Evolutionary conservation across 2,113 vertebrate genomes (phyloP), one percentile per base, ranked within the genome.

Genomic region (Nicator chloris): DNA sequence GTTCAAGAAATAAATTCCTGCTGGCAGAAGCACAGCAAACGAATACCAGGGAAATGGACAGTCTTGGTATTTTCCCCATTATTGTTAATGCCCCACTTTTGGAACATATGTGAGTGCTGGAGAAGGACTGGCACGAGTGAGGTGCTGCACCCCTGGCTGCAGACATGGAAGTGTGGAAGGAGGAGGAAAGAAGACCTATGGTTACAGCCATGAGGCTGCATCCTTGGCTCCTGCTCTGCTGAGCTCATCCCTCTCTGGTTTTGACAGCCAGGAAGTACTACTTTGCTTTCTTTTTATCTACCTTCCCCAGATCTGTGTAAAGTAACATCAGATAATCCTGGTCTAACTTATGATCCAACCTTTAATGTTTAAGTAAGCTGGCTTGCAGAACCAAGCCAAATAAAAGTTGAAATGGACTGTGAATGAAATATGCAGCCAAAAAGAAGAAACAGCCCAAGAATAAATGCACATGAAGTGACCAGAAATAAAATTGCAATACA

Each of bases 101-200:
- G 33, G 24, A 86, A 56, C 0, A 3, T 3, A 21, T 20, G 24
- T 33, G 47, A 70, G 45, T 40, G n/a, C 14, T 1, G 1, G 14
- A 80, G 47, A 37, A 22, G 31, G 44, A 83, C 35, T 68, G 39
- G 31, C 40, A 42, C 0, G 3, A 85, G 56, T 15, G 23, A 83
- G 51, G 15, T 28, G 23, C 27, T 92, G 42, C 24, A 66, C 8
- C 11, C 13, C 11, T 47, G 14, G n/a, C 56, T 56, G 17, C 24
- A 75, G 1, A 50, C 5, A 35, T 4, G 4, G 18, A 27, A 70
- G 10, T 0, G 1, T 7, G 31, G 47, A 71, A 83, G 57, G 9
- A 73, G 15, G 37, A 47, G 24, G n/a, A 71, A 83, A 35, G 47
- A 15, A 13, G 22, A 63, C 14, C 50, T 63, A 22, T 49, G 22